Base-by-base conservation (phyloP, 1,140 invertebrate genomes). In the Euura lappo region DNA sequence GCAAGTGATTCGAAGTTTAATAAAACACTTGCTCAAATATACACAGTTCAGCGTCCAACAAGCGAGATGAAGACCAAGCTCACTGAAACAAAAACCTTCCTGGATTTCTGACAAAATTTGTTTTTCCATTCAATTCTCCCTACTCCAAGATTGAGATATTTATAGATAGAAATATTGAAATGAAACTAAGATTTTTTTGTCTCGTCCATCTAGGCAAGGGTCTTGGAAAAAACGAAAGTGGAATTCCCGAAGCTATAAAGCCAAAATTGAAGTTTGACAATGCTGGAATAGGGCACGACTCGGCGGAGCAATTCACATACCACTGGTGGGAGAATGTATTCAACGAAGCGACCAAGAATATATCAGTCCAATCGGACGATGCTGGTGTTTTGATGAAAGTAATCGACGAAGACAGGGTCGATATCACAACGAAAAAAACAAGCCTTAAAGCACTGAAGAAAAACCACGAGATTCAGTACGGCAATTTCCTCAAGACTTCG, bases 281-380 rank as follows among this genome's bases (percentile, higher is more conserved):
- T 42, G 81, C 90, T 28, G 95, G 95, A n/a, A 81, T 97, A 67
- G 95, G 95, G 0, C 92, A 94, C 80, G 91, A 94, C 83, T 84
- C 89, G 13, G 90, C 88, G 2, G 88, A 92, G 43, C 92, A 93
- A 75, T 94, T 93, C 79, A 93, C 92, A 42, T 91, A 93, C 71
- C 91, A 94, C 69, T 97, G 95, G 95, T 96, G 95, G 94, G 92
- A 94, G 79, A 89, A 90, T 68, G 86, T 93, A 7, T 96, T 93
- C 76, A 92, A 95, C 79, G 92, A 93, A 76, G 93, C 94, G 46
- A 89, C 93, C 7, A 89, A 86, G 64, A 95, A 92, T 83, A 90
- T 96, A 13, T 77, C 88, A 28, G 87, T 91, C 5, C 44, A 80
- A 1, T 72, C 77, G 13, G 3, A 75, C 70, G 66, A 70, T 44